A percentile compares a stretch with the other conserved stretches of the same genome.
Conservation (phyloP, 2,797 vertebrate genomes). For the Sciurus vulgaris region DNA sequence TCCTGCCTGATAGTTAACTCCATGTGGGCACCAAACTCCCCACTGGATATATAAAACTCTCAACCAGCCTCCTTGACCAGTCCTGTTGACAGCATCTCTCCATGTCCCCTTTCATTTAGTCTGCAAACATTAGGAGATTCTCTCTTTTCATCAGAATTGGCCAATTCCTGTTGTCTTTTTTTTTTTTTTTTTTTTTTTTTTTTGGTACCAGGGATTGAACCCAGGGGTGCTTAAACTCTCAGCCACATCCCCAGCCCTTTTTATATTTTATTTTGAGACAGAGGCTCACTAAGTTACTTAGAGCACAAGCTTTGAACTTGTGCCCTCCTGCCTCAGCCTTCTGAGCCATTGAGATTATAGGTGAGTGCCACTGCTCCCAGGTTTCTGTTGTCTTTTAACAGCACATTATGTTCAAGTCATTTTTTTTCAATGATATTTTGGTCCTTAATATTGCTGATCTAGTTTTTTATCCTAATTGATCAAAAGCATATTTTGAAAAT, state of each 20-base stretch:
- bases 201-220: not conserved
- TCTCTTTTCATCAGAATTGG: not conserved
- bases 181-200: not conserved
- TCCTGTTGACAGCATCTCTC: not conserved
- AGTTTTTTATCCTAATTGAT: not conserved
- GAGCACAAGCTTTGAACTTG: too few species aligned
- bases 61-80: not conserved
- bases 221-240: too few species aligned
- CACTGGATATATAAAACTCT: not conserved
- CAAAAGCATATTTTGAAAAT: constrained; percentile 26
- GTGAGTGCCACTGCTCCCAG: too few species aligned
- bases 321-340: too few species aligned
- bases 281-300: too few species aligned
- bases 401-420: not conserved
- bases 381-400: not conserved
- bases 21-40: not conserved
- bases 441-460: not conserved
- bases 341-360: too few species aligned
- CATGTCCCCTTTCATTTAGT: not conserved
- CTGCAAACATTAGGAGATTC: not conserved
- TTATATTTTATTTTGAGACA: too few species aligned
- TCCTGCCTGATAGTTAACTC: not conserved
- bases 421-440: not conserved
- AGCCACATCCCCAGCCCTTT: too few species aligned
- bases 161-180: not conserved